A percentile compares a stretch with the other conserved stretches of the same genome.
phyloP scores from a whole-genome alignment of 2,797 vertebrate species.

The Poliocrania exsul region DNA sequence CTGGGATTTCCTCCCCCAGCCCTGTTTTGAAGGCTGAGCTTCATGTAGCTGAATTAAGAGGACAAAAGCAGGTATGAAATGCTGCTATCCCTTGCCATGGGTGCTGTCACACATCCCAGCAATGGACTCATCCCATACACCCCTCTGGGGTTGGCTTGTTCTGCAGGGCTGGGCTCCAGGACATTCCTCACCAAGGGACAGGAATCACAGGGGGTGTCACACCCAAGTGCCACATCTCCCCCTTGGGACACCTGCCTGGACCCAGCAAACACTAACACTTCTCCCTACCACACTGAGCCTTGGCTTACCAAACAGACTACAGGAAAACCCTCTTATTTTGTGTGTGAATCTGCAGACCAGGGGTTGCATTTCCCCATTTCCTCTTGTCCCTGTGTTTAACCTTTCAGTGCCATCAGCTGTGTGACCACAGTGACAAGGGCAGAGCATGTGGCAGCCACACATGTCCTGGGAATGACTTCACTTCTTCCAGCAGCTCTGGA shows the following conservation, averaged over 20 bases:
- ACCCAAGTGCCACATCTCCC: background rate
- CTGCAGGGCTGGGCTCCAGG: background rate
- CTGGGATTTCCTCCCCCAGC: background rate
- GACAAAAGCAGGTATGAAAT: background rate
- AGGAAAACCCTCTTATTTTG: fast-evolving
- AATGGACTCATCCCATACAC: background rate
- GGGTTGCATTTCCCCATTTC: background rate
- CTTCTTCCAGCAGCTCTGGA: slow-evolving; percentile 52
- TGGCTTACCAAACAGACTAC: background rate
- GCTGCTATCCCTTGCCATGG: background rate
- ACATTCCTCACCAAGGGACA: background rate
- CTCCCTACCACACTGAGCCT: background rate
- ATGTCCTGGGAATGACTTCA: slow-evolving; percentile 44
- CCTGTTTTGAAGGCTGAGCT: background rate
- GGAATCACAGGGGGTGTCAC: background rate
- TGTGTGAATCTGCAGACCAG: background rate
- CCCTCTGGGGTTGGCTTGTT: background rate
- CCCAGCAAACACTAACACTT: background rate
- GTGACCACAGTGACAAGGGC: background rate
- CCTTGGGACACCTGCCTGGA: background rate
- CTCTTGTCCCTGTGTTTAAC: background rate
- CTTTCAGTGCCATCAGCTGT: fast-evolving
- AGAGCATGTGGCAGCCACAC: slow-evolving; percentile 17
- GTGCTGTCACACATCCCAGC: background rate
- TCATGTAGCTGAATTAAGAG: background rate